Evolutionary conservation across 2,888 invertebrate species (phyloP), one percentile per base, ranked within the genome.

Genomic region (Ommatoiulus sabulosus): DNA sequence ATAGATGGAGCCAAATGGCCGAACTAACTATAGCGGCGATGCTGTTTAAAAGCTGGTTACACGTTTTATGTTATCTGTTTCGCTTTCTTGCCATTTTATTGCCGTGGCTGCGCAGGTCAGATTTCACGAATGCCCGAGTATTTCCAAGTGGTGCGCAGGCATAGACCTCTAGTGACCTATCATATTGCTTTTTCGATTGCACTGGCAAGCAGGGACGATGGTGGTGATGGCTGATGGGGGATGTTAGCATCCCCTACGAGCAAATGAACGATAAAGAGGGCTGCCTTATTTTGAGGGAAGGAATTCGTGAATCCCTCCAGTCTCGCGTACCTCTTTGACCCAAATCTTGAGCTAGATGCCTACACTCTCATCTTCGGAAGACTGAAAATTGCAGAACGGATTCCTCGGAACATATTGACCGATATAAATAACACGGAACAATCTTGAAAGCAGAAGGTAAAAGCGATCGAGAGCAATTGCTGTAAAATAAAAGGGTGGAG

Each of bases 1-100:
- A 72, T 72, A 24, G 72, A 63, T 63, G 63, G 63, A 63, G 63
- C 63, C 63, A 63, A 63, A 72, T 24, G 72, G 8, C 8, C 10
- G 8, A n/a, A 10, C 72, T 72, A 72, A 72, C 35, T 35, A 72
- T 72, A 24, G 72, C 72, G 72, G 8, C 24, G 72, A 24, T 72
- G 72, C 72, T 72, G 72, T 72, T 72, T 72, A 72, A 72, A 72
- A 72, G 72, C 72, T 72, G 72, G 72, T 72, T 72, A 72, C 72
- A 72, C 72, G 72, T 72, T 72, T 72, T 72, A 72, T 72, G 72
- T 72, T 72, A 72, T 72, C 72, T 63, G 63, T 63, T 63, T 63
- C 63, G 63, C 63, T 63, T 63, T 63, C 63, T 72, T 24, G 72
- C 72, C 72, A 24, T 72, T 72, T 72, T 72, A 72, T 72, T 72